phyloP scores from a whole-genome alignment of 2,888 invertebrate species.

The Euclidia mi region DNA sequence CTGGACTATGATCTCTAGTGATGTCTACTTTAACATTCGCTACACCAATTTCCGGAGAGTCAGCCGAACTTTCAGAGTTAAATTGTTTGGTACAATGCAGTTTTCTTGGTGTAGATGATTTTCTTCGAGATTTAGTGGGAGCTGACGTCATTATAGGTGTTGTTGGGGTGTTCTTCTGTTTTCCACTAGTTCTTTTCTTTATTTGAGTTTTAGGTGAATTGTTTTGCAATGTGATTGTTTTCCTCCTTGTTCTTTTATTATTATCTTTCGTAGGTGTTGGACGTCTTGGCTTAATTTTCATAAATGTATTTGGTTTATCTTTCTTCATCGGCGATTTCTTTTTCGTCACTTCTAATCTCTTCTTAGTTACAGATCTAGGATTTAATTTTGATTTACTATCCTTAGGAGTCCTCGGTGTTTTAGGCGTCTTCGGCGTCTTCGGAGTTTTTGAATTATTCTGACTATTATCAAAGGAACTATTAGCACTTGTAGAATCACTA shows the following conservation, averaged over 20 bases:
- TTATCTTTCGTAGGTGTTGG: conserved; percentile 74
- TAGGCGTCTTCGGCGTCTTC: conserved; percentile 49
- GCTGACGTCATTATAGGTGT: conserved; percentile 52
- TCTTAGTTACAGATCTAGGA: conserved; percentile 36
- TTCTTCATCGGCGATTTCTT: conserved; percentile 72
- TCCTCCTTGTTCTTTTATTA: conserved; percentile 62
- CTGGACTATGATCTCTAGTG: conserved; percentile 39
- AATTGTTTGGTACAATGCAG: conserved; percentile 78
- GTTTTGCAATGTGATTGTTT: conserved; percentile 46
- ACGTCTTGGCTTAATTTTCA: conserved; percentile 81
- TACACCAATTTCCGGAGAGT: conserved; percentile 65
- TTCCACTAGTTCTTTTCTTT: conserved; percentile 59
- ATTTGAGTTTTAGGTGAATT: conserved; percentile 45
- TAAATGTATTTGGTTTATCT: conserved; percentile 71
- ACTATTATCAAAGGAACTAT: conserved; percentile 58
- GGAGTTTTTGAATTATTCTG: conserved; percentile 26
- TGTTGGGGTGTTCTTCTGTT: conserved; percentile 60
- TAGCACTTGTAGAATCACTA: conserved; percentile 64
- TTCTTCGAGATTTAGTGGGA: conserved; percentile 83
- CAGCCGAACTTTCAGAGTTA: conserved; percentile 71
- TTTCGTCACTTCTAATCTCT: conserved; percentile 57
- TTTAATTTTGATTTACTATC: conserved; percentile 47
- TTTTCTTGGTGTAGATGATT: conserved; percentile 87
- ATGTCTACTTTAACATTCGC: conserved; percentile 47
- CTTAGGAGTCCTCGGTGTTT: conserved; percentile 53